These are phyloP conservation scores for Limulus polyphemus DNA, from an alignment of 2,888 invertebrate genomes.

Conservation along the genomic window DNA sequence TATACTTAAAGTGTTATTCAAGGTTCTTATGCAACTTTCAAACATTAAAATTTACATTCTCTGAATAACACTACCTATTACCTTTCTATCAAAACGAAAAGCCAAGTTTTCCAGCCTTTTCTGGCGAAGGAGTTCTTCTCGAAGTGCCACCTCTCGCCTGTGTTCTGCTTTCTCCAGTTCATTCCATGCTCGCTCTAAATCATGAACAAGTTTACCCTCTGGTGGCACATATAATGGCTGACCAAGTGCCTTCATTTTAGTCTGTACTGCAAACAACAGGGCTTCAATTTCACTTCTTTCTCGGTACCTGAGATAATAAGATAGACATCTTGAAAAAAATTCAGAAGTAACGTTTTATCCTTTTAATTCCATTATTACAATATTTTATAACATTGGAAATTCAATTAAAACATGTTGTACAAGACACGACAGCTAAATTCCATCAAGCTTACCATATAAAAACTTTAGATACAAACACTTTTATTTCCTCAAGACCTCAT, in stretches of 20 bases:
- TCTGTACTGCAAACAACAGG: conserved; percentile 89
- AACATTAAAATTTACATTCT: neutral
- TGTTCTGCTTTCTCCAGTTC: conserved; percentile 85
- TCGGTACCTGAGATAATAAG: conserved; percentile 55
- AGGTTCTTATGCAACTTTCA: too few relatives aligned
- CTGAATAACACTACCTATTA: neutral
- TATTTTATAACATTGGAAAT: too few relatives aligned
- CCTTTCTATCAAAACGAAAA: conserved; percentile 86
- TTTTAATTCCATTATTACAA: too few relatives aligned
- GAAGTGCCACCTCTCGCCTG: conserved; percentile 74
- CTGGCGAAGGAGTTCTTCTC: conserved; percentile 78
- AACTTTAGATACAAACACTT: too few relatives aligned
- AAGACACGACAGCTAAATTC: too few relatives aligned
- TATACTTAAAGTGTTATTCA: too few relatives aligned
- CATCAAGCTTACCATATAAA: too few relatives aligned
- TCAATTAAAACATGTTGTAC: too few relatives aligned
- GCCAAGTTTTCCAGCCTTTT: conserved; percentile 91
- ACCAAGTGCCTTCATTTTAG: conserved; percentile 78
- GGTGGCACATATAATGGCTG: conserved; percentile 70
- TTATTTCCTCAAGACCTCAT: too few relatives aligned
- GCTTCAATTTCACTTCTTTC: conserved; percentile 96
- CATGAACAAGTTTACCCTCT: conserved; percentile 82
- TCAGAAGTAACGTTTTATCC: too few relatives aligned
- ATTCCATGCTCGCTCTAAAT: conserved; percentile 90
- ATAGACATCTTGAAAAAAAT: neutral